Percentiles rank a stretch among this genome's conserved stretches.
Evolutionary conservation across 2,888 invertebrate species (phyloP).

Genomic region (Tubulanus polymorphus): DNA sequence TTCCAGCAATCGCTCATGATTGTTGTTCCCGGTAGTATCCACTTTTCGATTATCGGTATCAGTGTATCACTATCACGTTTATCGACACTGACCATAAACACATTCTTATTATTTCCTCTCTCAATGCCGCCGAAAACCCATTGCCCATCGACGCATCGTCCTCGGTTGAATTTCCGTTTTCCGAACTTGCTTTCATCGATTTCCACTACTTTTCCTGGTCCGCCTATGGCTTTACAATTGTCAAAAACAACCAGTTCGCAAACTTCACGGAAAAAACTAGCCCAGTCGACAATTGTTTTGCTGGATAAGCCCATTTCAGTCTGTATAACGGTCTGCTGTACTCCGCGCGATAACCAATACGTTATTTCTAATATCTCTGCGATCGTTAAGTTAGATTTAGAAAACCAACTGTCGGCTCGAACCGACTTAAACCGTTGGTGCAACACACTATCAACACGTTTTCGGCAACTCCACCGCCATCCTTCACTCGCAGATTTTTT

Average conservation of each 20-base stretch:
- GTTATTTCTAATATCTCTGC: neutral
- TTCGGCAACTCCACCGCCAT: neutral
- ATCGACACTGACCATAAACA: neutral
- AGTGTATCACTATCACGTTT: neutral
- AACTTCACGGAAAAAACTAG: neutral
- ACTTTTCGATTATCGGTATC: neutral
- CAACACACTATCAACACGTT: neutral
- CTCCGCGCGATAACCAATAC: neutral
- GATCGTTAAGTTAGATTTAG: neutral
- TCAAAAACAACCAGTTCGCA: neutral
- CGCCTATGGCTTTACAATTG: neutral
- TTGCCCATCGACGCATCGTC: neutral
- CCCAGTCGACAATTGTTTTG: neutral
- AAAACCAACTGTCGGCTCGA: neutral
- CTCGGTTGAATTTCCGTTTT: neutral
- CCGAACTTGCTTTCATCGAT: neutral
- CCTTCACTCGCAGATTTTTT: too few relatives aligned
- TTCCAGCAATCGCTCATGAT: slow-evolving; percentile 1
- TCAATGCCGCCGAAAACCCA: neutral
- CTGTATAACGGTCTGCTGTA: neutral
- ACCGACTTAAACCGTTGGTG: neutral
- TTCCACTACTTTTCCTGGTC: neutral
- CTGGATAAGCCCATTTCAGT: neutral
- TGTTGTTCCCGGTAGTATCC: neutral
- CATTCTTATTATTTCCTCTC: slow-evolving; percentile 2